Base-by-base conservation (phyloP, 2,888 invertebrate genomes). In the Acanthopleura granulata region DNA sequence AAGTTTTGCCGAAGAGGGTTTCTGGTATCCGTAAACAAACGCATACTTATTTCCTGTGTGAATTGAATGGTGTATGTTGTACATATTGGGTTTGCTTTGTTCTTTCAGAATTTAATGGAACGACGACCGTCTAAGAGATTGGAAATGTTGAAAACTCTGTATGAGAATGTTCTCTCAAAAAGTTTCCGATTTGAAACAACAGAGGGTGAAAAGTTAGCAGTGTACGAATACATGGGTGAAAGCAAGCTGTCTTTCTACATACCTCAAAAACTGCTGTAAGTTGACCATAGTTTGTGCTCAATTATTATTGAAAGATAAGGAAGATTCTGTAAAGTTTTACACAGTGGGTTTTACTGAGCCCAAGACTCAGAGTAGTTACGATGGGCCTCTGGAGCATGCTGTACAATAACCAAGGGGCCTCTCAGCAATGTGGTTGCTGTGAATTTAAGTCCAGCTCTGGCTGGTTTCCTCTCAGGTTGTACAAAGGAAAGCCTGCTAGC, bases 201-300 rank as follows among this genome's bases (percentile, higher is more conserved):
- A 71, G 81, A 83, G n/a, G 96, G 96, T 0, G 96, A 96, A 0
- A 97, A 97, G 89, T 96, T 98, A 73, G 95, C 95, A 80, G 97
- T 97, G 3, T 95, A 97, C 86, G 98, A 98, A 91, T 94, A 95
- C 72, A 95, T 98, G 95, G 95, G 96, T 0, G 98, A 98, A 90
- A 95, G 96, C 82, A 94, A 94, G 86, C 91, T 96, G 15, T 95
- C 96, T 86, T 97, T 95, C 87, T 92, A 93, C 71, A 93, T 98
- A 90, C 97, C 98, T 0, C 94, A 95, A 84, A 96, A 97, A 89
- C 91, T 97, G 79, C 91, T 98, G 95, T 97, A 92, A 94, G 95
- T 93, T 29, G 9, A 40, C 40, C 40, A 40, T 9, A 40, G 9
- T 40, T 3, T 40, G 3, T 40, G 40, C 9, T 3, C 40, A 40